These are phyloP conservation scores for Enteromius argenteus DNA, from an alignment of 2,797 vertebrate species.

Conservation along the genomic window DNA sequence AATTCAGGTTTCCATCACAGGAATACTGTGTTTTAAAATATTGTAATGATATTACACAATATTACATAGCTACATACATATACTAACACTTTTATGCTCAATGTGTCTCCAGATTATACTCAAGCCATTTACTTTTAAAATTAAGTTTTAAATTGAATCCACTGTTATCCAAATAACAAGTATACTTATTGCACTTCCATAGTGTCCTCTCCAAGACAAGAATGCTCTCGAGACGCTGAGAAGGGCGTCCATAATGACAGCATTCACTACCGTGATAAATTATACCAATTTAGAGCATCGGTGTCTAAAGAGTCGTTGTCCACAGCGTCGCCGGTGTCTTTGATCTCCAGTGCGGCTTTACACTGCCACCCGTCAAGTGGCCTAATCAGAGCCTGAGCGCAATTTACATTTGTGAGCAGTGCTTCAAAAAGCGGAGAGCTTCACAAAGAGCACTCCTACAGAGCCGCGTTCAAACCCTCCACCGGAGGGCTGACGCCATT, in stretches of 20 bases:
- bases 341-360: slow-evolving; percentile 52
- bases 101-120: background rate
- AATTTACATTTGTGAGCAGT: slow-evolving; percentile 57
- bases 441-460: slow-evolving; percentile 43
- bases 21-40: background rate
- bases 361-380: slow-evolving; percentile 42
- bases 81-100: background rate
- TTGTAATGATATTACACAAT: background rate
- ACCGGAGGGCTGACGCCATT: slow-evolving; percentile 30
- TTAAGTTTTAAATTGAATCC: background rate
- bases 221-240: background rate
- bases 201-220: background rate
- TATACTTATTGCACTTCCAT: background rate
- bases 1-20: background rate
- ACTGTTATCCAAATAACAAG: background rate
- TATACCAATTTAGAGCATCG: background rate
- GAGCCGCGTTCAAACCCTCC: slow-evolving; percentile 39
- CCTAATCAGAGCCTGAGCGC: slow-evolving; percentile 53
- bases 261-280: slow-evolving; percentile 24
- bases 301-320: slow-evolving; percentile 21
- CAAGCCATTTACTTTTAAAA: background rate
- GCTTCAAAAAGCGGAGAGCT: slow-evolving; percentile 33
- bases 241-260: slow-evolving; percentile 5
- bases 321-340: slow-evolving; percentile 12
- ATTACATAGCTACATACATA: no score